Evolutionary conservation across 2,888 invertebrate genomes (phyloP).

Genomic region (Ephialtes manifestator): DNA sequence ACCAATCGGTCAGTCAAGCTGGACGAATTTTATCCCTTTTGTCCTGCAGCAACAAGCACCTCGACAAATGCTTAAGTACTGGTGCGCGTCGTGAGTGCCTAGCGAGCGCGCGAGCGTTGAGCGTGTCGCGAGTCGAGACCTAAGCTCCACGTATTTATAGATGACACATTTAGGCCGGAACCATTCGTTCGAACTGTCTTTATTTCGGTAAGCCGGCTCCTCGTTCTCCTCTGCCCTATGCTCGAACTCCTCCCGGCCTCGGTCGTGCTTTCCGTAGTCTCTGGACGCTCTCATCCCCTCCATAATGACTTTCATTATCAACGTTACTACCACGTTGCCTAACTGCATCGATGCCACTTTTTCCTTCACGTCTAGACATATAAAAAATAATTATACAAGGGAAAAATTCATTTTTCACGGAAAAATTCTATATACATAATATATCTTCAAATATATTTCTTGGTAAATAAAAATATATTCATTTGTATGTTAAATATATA

Average conservation of each 20-base stretch:
- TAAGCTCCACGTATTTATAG: slow-evolving; percentile 82
- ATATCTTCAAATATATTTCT: no score
- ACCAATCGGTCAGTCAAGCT: slow-evolving; percentile 47
- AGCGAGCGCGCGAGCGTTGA: slow-evolving; percentile 36
- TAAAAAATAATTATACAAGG: no score
- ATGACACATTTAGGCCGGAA: slow-evolving; percentile 84
- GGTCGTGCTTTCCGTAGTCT: slow-evolving; percentile 25
- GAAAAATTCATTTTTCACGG: no score
- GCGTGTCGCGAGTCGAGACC: slow-evolving; percentile 59
- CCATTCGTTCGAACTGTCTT: slow-evolving; percentile 79
- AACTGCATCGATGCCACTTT: slow-evolving; percentile 2
- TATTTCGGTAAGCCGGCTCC: slow-evolving; percentile 77
- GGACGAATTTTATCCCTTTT: slow-evolving; percentile 60
- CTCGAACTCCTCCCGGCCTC: slow-evolving; percentile 34
- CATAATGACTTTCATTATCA: slow-evolving; percentile 13
- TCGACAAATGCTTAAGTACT: slow-evolving; percentile 46
- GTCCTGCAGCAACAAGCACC: slow-evolving; percentile 29
- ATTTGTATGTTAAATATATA: no score
- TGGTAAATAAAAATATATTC: no score
- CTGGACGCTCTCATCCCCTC: slow-evolving; percentile 30
- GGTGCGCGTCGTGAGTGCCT: slow-evolving; percentile 40
- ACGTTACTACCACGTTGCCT: slow-evolving; percentile 12
- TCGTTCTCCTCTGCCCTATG: slow-evolving; percentile 33
- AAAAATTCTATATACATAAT: no score
- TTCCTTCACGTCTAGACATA: not conserved